Evolutionary conservation across 2,797 vertebrate genomes (phyloP), one percentile per base, ranked within the genome.

Genomic region (Trachops cirrhosus): DNA sequence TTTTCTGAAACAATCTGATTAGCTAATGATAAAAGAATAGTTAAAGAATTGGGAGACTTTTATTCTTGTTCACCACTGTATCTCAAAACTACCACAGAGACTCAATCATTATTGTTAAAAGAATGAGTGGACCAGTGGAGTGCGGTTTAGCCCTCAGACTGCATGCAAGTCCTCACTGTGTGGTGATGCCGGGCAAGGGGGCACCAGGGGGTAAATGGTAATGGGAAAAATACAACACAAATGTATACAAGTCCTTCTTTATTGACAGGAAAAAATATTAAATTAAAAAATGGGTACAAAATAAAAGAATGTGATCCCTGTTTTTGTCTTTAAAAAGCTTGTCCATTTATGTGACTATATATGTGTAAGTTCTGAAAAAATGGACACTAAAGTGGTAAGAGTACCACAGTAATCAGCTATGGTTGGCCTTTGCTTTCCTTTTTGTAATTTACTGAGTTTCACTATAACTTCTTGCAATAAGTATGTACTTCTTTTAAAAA

Each of bases 371-470:
- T 86, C 62, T 86, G 19, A 77, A 71, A 41, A 92, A 87, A 8
- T 59, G 16, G 5, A 64, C n/a, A 88, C 16, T 16, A n/a, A 41
- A 83, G 41, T 48, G 5, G 24, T 48, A 71, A 64, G 1, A 80
- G 21, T 48, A 15, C 34, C 12, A 44, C 41, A n/a, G 12, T 19
- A 87, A 79, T 79, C 37, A 39, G 9, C 74, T 52, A 78, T 21
- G 24, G 6, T 41, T 37, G 21, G 39, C 52, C 34, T 71, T 88
- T 32, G 12, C 14, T 34, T 85, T 50, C 48, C 29, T 78, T 44
- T 77, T 71, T 84, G 29, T 46, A 70, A 90, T 62, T 85, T 88
- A 85, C 24, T 94, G n/a, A 70, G 80, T 91, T 90, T 91, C 54
- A 73, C 39, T 82, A 12, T 57, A 50, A 67, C 74, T 70, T 88